Evolutionary conservation across 2,797 vertebrate genomes (phyloP), one percentile per base, ranked within the genome.

Genomic region (Eleutherodactylus coqui): DNA sequence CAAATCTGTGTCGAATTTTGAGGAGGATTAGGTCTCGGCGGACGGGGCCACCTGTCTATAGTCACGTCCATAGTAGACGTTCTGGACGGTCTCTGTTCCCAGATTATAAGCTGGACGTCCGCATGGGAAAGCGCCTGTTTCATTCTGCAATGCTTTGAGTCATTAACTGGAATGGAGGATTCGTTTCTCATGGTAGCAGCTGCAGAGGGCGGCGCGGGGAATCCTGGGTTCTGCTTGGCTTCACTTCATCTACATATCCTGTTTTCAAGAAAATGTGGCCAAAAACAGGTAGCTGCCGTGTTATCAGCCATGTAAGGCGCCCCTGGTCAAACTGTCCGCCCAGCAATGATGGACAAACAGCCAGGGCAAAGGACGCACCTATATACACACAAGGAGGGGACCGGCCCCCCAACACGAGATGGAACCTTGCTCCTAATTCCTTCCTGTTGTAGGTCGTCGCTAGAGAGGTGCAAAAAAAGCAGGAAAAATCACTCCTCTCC

Each of bases 141-240:
- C 43, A 51, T 76, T 77, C 32, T 41, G n/a, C 49, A 58, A 73
- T n/a, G 69, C 47, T 58, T 24, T 45, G 72, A 55, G 27, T 64
- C 47, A 70, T 43, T 58, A 53, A 5, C 58, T 82, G 58, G 36
- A 67, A 86, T 45, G 64, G 43, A 47, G 75, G 45, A 43, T 75
- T 49, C 70, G 47, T 64, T 85, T 85, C 75, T 79, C 84, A 85
- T 70, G 84, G 43, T 55, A 58, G 78, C 85, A 86, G 85, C 85
- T 87, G 85, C 47, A 38, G n/a, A 21, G 49, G 45, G 55, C 8
- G 29, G 47, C 24, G 16, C 19, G 58, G 45, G 73, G 73, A 82
- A 70, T 70, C 72, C 60, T 55, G 21, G 70, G 60, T 51, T 67
- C 72, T 82, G 34, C 60, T 83, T 84, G 86, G 86, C 86, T 41